phyloP scores from a whole-genome alignment of 2,888 invertebrate genomes.

The Nematopogon swammerdamellus region DNA sequence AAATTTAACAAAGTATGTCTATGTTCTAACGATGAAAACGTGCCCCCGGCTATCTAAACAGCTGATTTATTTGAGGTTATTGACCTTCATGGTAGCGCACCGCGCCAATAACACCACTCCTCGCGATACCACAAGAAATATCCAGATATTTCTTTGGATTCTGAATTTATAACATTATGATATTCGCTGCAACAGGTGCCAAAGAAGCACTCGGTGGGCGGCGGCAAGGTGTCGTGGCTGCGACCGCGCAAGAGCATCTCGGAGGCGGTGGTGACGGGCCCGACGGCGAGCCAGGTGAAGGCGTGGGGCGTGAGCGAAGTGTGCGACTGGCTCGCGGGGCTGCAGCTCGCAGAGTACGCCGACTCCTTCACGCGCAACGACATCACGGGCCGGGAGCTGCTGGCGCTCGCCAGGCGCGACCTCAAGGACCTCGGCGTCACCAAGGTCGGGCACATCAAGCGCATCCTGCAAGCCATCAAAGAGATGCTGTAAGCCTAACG shows the following conservation, averaged over 20 bases:
- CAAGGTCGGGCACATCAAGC: slow-evolving; percentile 94
- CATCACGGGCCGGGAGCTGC: slow-evolving; percentile 85
- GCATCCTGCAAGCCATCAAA: slow-evolving; percentile 89
- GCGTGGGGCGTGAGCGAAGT: slow-evolving; percentile 89
- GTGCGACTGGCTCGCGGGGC: slow-evolving; percentile 82
- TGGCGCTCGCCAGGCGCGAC: slow-evolving; percentile 82
- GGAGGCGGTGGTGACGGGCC: slow-evolving; percentile 29
- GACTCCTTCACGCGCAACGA: slow-evolving; percentile 91
- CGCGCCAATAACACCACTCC: too few relatives aligned
- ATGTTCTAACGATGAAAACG: too few relatives aligned
- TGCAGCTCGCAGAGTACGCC: slow-evolving; percentile 86
- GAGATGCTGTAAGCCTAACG: slow-evolving; percentile 61
- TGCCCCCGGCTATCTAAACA: too few relatives aligned
- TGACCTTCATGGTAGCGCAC: too few relatives aligned
- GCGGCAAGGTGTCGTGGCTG: slow-evolving; percentile 31
- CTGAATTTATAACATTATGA: too few relatives aligned
- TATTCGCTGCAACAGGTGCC: slow-evolving; percentile 28
- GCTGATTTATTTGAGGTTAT: too few relatives aligned
- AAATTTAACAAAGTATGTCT: too few relatives aligned
- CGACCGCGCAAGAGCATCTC: slow-evolving; percentile 39
- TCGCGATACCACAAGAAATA: too few relatives aligned
- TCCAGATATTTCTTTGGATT: too few relatives aligned
- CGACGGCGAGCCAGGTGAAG: slow-evolving; percentile 31
- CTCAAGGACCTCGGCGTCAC: slow-evolving; percentile 88
- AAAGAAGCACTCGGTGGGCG: slow-evolving; percentile 25